phyloP scores from a whole-genome alignment of 2,888 invertebrate species.

The Copidosoma aretas region DNA sequence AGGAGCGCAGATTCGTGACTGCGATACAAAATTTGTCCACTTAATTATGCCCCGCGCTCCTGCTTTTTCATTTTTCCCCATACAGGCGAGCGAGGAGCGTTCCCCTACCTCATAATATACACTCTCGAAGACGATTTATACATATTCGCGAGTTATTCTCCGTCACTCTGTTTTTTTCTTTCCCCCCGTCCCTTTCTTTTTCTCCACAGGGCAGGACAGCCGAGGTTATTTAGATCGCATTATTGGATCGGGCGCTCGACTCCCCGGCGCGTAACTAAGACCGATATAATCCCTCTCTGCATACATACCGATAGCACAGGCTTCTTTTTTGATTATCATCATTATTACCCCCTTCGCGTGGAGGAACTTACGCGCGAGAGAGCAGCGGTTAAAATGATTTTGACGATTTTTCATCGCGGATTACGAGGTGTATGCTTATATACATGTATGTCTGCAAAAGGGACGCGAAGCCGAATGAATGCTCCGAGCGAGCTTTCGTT shows the following conservation, averaged over 20 bases:
- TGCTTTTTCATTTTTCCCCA: background rate
- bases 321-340: constrained; percentile 1
- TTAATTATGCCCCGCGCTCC: constrained; percentile 23
- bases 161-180: no score
- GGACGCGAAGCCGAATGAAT: constrained; percentile 13
- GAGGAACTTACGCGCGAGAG: background rate
- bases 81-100: background rate
- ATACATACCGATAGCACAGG: background rate
- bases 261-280: constrained; percentile 43
- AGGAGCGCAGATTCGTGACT: constrained; percentile 9
- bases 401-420: constrained; percentile 39
- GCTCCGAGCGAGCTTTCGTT: background rate
- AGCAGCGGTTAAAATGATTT: constrained; percentile 34
- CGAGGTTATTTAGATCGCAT: constrained; percentile 39
- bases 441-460: constrained; percentile 3
- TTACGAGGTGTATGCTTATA: constrained; percentile 19
- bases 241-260: constrained; percentile 36
- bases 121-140: no score
- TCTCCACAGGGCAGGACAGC: constrained; percentile 9
- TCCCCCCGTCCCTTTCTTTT: constrained; percentile 2
- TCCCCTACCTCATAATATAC: no score
- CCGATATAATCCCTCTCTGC: constrained; percentile 32
- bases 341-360: background rate
- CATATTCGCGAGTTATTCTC: no score
- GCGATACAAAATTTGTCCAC: constrained; percentile 31